Base-by-base conservation (phyloP, 2,113 vertebrate genomes). In the Mystacornis crossleyi region DNA sequence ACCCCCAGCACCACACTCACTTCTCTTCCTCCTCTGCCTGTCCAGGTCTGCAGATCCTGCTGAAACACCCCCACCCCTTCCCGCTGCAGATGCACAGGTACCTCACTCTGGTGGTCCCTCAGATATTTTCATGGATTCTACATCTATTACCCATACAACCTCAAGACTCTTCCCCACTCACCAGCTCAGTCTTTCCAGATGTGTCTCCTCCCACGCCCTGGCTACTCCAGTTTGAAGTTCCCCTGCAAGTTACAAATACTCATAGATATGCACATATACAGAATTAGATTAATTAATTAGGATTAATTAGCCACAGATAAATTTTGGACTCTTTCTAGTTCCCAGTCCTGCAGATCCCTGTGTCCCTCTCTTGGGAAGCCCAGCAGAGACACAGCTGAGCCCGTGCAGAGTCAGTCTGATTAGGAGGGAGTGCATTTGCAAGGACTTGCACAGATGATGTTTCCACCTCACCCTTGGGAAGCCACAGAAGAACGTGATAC, bases 1-100 rank as follows among this genome's bases (percentile, higher is more conserved):
- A 18, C 12, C 65, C 42, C 19, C 21, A 24, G 12, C 36, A 43
- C 21, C 48, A 45, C 57, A 45, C 24, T 48, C 0, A 0, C 34
- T 42, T 25, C 34, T 65, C 33, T 54, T 54, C 73, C 42, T 42
- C 17, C 23, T 50, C 77, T 34, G 43, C 45, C 55, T 50, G 34
- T 28, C 42, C 57, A 45, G 34, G 19, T 40, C 24, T 57, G 50
- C 40, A 74, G 64, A 33, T 53, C 23, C 47, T 28, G 10, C 38
- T 36, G 54, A 23, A 80, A 55, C 20, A 12, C 4, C 15, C 42
- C 31, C 43, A 17, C 1, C 11, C 24, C 10, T 42, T 66, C 47
- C 43, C 1, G 2, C 53, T 43, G n/a, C 8, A 73, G 26, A 4
- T 11, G 16, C 45, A 21, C 14, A 36, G 36, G 31, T 9, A 18